Conservation (phyloP, 2,797 vertebrate species). For the Cetoscarus ocellatus region DNA sequence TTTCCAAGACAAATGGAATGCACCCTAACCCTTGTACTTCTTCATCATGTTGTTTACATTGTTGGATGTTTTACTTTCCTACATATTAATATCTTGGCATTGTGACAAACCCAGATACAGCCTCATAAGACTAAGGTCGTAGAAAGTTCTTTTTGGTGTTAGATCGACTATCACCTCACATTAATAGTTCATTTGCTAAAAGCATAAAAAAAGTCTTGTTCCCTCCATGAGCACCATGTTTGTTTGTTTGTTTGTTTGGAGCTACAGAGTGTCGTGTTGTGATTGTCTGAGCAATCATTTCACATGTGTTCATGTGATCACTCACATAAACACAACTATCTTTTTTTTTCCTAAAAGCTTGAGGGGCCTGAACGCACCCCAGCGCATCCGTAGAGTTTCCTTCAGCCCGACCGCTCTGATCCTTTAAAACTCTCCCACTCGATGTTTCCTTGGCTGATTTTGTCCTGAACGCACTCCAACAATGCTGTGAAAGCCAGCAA, state of each 20-base stretch:
- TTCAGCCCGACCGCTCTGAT: conserved; percentile 13
- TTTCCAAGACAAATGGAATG: too few species aligned
- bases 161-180: conserved; percentile 15
- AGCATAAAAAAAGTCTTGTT: conserved; percentile 91
- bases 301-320: not conserved
- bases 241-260: conserved; percentile 52
- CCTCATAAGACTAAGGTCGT: conserved; percentile 37
- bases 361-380: conserved; percentile 53
- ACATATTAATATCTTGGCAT: too few species aligned
- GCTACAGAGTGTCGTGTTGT: conserved; percentile 57
- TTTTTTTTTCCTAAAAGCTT: conserved; percentile 10
- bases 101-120: conserved; percentile 7
- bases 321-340: conserved; percentile 25
- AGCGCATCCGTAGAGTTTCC: conserved; percentile 16
- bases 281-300: conserved; percentile 68
- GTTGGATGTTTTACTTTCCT: too few species aligned
- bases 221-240: conserved; percentile 83
- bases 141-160: conserved; percentile 50
- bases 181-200: conserved; percentile 67
- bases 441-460: conserved; percentile 3
- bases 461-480: conserved; percentile 53
- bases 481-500: conserved; percentile 38
- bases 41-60: too few species aligned
- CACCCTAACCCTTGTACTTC: too few species aligned
- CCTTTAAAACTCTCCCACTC: conserved; percentile 5